Conservation (phyloP, 2,888 invertebrate species). For the Andrena fulva region DNA sequence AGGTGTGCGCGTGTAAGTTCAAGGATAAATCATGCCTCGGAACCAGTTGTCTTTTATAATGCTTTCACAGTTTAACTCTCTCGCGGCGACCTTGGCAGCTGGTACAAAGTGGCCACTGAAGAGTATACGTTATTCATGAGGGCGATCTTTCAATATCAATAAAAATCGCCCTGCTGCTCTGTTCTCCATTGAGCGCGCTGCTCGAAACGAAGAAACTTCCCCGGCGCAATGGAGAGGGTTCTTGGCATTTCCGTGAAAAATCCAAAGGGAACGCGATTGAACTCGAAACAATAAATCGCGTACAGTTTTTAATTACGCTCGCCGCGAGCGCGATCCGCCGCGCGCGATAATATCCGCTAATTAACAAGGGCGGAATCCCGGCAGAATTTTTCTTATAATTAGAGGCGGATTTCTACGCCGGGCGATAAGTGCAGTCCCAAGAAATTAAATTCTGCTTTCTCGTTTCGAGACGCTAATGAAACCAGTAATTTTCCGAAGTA, state of each 20-base stretch:
- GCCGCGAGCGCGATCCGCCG: neutral
- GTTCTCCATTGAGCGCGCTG: neutral
- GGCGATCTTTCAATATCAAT: conserved; percentile 49
- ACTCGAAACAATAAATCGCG: neutral
- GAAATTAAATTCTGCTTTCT: conserved; percentile 10
- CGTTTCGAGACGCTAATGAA: conserved; percentile 4
- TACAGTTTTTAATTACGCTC: neutral
- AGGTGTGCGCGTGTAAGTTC: conserved; percentile 51
- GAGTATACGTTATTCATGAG: conserved; percentile 56
- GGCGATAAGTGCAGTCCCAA: neutral
- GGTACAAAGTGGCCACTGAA: conserved; percentile 70
- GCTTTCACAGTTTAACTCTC: conserved; percentile 66
- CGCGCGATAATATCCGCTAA: neutral
- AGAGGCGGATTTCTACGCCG: neutral
- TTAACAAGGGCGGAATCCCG: conserved; percentile 7
- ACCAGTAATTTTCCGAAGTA: neutral
- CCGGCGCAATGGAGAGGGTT: too few relatives aligned
- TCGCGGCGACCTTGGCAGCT: conserved; percentile 63
- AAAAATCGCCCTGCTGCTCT: conserved; percentile 30
- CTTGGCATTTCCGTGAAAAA: neutral
- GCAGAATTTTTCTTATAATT: conserved; percentile 7
- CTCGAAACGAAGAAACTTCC: too few relatives aligned
- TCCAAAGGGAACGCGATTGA: neutral
- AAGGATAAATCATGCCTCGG: conserved; percentile 68
- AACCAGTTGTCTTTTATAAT: conserved; percentile 66